Conservation (phyloP, 2,888 invertebrate genomes). For the Drosophila bunnanda region DNA sequence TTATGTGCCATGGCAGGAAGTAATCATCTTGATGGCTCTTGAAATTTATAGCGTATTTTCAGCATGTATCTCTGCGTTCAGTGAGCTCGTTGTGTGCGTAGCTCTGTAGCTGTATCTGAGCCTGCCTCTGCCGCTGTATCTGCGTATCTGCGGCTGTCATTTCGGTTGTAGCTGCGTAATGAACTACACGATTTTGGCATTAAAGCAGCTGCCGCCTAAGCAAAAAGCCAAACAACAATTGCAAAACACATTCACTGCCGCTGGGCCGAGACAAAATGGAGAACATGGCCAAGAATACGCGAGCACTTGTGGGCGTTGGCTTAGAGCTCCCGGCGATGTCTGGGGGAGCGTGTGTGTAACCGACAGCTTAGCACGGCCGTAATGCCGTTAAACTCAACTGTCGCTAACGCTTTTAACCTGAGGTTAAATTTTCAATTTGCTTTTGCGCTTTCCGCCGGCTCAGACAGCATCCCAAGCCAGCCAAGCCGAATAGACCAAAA, state of each 20-base stretch:
- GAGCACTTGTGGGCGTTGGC: constrained; percentile 48
- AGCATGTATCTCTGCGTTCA: constrained; percentile 24
- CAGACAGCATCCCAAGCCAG: constrained; percentile 49
- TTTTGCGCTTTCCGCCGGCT: constrained; percentile 57
- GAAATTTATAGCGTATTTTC: constrained; percentile 74
- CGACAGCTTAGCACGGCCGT: constrained; percentile 77
- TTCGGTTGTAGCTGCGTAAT: constrained; percentile 54
- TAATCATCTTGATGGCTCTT: constrained; percentile 80
- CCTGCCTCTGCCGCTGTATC: constrained; percentile 3
- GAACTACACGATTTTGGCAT: constrained; percentile 78
- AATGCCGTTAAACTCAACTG: constrained; percentile 78
- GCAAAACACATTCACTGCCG: constrained; percentile 54
- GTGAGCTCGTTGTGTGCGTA: constrained; percentile 1
- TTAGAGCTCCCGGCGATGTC: constrained; percentile 55
- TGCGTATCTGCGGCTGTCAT: constrained; percentile 15
- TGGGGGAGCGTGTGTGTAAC: constrained; percentile 52
- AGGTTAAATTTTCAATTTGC: constrained; percentile 80
- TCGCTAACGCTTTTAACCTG: constrained; percentile 78
- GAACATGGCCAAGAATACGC: constrained; percentile 19
- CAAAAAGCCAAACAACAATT: constrained; percentile 60
- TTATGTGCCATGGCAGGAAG: constrained; percentile 79
- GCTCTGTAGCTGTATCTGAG: constrained; percentile 18
- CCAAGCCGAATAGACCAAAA: constrained; percentile 24
- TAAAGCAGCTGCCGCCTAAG: constrained; percentile 64
- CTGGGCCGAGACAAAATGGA: constrained; percentile 47